Evolutionary conservation across 2,113 vertebrate genomes (phyloP).

Genomic region (Abramis brama): DNA sequence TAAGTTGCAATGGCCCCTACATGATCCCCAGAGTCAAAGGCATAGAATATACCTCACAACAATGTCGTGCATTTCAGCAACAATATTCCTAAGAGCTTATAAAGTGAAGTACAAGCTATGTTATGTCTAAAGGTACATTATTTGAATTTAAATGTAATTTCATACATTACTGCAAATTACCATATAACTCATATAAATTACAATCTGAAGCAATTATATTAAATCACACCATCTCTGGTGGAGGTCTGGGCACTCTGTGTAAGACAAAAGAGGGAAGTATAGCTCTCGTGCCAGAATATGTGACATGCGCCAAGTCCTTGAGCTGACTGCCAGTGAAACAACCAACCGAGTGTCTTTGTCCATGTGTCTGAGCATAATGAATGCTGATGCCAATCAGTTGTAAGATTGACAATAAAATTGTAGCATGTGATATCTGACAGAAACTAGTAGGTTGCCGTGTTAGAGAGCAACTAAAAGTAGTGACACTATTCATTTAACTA

Average conservation of each 20-base stretch:
- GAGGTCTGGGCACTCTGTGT: conserved; percentile 41
- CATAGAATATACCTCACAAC: background rate
- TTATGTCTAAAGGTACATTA: background rate
- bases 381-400: conserved; percentile 23
- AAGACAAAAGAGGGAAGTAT: conserved; percentile 15
- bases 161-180: background rate
- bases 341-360: conserved; percentile 54
- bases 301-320: conserved; percentile 46
- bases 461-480: background rate
- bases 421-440: conserved; percentile 26
- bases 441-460: background rate
- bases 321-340: conserved; percentile 43
- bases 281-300: conserved; percentile 34
- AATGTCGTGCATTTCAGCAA: background rate
- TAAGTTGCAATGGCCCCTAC: background rate
- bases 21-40: background rate
- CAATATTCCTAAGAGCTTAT: background rate
- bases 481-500: background rate
- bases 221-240: conserved; percentile 28
- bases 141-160: background rate
- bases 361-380: background rate
- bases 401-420: background rate
- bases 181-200: background rate
- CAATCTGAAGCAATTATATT: background rate
- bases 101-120: background rate